Evolutionary conservation across 1,140 invertebrate species (phyloP), one percentile per base, ranked within the genome.

Genomic region (Asbolus verrucosus): DNA sequence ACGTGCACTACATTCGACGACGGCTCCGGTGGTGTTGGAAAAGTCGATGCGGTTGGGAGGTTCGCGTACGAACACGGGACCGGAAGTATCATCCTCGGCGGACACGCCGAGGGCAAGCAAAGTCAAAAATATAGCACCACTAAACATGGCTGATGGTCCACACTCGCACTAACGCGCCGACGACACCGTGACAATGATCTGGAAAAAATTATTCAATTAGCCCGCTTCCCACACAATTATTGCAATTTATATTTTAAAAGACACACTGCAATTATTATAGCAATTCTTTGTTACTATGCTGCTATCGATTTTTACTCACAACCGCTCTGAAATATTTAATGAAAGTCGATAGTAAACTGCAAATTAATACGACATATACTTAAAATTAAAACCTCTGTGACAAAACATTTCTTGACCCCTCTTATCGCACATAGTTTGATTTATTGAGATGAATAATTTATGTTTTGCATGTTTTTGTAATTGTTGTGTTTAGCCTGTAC

Each of bases 11-110:
- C 96, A 98, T 82, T 96, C 93, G 39, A 98, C 92, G 71, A 92
- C 90, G 65, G 94, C 92, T 75, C 95, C 96, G 19, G 94, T 96
- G 43, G 94, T 95, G 82, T 98, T 98, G 67, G 93, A 94, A 83
- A 98, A 97, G 81, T 96, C 94, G 36, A 97, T 88, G 74, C 92
- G 88, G 81, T 93, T 94, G 69, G 92, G 92, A 14, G 95, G 95
- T 86, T 96, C 95, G 75, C 91, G 92, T 61, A 95, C 88, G 83
- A 97, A 97, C 50, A 96, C 92, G 5, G 94, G 95, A 77, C 95
- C 95, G 79, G 89, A 88, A 19, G 87, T 89, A 77, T 90, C 89
- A 78, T 92, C 90, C 79, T 91, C 90, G 68, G 84, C 85, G 21
- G 2, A 13, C 6, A 13, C 46, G 1, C 46, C 46, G 46, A 54